These are phyloP conservation scores for Halichoeres trimaculatus DNA, from an alignment of 2,113 vertebrate species.

Conservation along the genomic window DNA sequence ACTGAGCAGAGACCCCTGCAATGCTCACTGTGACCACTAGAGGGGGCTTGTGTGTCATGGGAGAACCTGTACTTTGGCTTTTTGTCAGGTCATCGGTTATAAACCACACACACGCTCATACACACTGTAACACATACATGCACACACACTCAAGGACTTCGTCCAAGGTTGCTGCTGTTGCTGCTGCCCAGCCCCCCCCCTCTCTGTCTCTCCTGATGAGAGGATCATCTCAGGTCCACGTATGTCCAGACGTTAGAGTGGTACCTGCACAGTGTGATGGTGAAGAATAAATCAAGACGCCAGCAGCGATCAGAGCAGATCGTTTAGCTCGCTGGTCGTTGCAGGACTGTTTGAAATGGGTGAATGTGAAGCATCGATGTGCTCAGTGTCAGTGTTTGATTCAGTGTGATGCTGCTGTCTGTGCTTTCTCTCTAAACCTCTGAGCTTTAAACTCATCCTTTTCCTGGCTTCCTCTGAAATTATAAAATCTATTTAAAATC, in stretches of 20 bases:
- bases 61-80: slow-evolving; percentile 24
- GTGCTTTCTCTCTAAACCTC: slow-evolving; percentile 22
- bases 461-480: slow-evolving; percentile 45
- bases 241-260: not conserved
- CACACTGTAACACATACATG: slow-evolving; percentile 19
- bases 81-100: not conserved
- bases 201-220: slow-evolving; percentile 61
- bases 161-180: slow-evolving; percentile 60
- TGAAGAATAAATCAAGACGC: not conserved
- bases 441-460: not conserved
- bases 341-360: slow-evolving; percentile 49
- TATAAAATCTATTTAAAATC: not conserved
- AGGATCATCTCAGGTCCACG: slow-evolving; percentile 54
- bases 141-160: slow-evolving; percentile 17
- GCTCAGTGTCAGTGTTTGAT: slow-evolving; percentile 22
- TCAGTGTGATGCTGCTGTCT: slow-evolving; percentile 12
- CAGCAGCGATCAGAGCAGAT: slow-evolving; percentile 6
- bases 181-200: slow-evolving; percentile 68
- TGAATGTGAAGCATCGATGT: slow-evolving; percentile 62
- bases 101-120: slow-evolving; percentile 13
- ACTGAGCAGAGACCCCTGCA: not conserved
- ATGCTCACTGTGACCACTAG: slow-evolving; percentile 53
- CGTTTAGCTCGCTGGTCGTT: not conserved
- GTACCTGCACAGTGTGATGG: not conserved
- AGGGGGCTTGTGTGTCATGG: slow-evolving; percentile 48